Conservation (phyloP, 35 echinoderm and acorn worm genomes). For the Heliocidaris erythrogramma region DNA sequence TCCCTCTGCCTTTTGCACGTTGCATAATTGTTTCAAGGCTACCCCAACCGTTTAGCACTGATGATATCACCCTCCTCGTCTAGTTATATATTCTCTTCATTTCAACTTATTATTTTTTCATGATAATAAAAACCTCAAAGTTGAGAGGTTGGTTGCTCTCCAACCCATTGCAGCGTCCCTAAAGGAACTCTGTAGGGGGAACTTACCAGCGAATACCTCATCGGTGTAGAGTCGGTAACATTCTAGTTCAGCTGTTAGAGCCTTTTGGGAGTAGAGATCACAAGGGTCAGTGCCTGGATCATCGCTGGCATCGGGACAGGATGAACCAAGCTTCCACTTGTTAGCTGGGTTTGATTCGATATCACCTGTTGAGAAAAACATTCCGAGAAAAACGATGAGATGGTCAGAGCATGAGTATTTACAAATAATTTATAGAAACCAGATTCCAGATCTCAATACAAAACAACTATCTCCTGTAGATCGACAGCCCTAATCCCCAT, state of each 20-base stretch:
- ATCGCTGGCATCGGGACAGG: conserved; percentile 60
- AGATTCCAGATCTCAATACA: not conserved
- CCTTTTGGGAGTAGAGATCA: conserved; percentile 70
- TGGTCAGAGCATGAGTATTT: not conserved
- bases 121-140: too few species aligned
- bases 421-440: not conserved
- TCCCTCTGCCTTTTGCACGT: too few species aligned
- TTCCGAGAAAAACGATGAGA: not conserved
- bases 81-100: too few species aligned
- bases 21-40: too few species aligned
- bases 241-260: conserved; percentile 39
- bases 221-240: conserved; percentile 53
- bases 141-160: too few species aligned
- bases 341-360: conserved; percentile 69
- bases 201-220: conserved; percentile 63
- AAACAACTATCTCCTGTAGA: not conserved
- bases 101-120: too few species aligned
- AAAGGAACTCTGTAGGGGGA: not conserved
- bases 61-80: too few species aligned
- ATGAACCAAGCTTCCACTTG: conserved; percentile 76
- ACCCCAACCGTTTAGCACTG: too few species aligned
- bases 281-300: conserved; percentile 52
- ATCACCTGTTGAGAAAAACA: conserved; percentile 54
- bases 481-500: not conserved
- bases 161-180: too few species aligned